These are phyloP conservation scores for Listronotus bonariensis DNA, from an alignment of 1,140 invertebrate genomes.

Conservation along the genomic window DNA sequence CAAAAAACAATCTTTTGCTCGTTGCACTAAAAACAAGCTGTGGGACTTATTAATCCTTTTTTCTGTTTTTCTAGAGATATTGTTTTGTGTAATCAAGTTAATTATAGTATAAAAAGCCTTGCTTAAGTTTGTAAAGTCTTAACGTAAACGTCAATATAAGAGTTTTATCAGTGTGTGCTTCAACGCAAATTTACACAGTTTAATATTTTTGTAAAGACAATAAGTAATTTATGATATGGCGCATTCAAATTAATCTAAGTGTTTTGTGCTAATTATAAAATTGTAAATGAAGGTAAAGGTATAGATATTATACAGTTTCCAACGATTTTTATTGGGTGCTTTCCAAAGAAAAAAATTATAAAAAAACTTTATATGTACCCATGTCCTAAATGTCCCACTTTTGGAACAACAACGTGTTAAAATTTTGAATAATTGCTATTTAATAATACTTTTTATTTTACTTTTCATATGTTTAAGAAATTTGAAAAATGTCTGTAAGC, in stretches of 20 bases:
- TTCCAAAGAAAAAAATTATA: too few species aligned
- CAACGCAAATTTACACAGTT: constrained; percentile 2
- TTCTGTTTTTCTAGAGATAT: constrained; percentile 20
- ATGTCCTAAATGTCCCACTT: too few species aligned
- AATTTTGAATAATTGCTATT: too few species aligned
- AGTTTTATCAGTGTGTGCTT: constrained; percentile 16
- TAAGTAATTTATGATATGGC: constrained; percentile 12
- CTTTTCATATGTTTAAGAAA: too few species aligned
- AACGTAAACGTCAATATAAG: constrained; percentile 29
- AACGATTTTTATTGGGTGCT: too few species aligned
- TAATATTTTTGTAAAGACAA: constrained; percentile 11
- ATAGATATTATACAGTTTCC: too few species aligned
- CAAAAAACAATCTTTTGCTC: too few species aligned
- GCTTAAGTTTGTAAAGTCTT: constrained; percentile 20
- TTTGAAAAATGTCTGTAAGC: too few species aligned
- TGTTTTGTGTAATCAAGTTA: constrained; percentile 16
- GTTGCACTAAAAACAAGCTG: constrained; percentile 1
- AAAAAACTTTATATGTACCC: too few species aligned
- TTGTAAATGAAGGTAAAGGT: constrained; percentile 3
- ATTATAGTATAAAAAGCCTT: constrained; percentile 24
- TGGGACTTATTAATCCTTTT: constrained; percentile 3
- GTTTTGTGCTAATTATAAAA: neutral
- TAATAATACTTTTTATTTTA: too few species aligned
- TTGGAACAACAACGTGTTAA: too few species aligned
- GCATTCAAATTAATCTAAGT: constrained; percentile 1